Conservation (phyloP, 2,797 vertebrate species). For the Hydrocynus forskahlii region DNA sequence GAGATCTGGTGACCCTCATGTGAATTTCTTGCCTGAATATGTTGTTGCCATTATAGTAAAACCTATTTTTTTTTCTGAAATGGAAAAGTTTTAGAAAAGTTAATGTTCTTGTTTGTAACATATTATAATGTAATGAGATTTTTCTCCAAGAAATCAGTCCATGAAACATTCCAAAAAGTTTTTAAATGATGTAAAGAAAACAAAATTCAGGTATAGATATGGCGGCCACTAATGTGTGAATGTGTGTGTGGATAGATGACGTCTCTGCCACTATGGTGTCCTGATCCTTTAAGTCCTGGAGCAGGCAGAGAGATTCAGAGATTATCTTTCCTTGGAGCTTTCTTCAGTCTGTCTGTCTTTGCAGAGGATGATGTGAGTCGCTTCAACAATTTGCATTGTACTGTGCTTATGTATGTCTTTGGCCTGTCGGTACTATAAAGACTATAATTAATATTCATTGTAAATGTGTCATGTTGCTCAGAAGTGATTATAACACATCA, state of each 20-base stretch:
- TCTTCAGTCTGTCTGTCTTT: slow-evolving; percentile 97
- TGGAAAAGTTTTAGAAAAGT: no score
- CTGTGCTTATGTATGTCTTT: no score
- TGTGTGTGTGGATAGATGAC: slow-evolving; percentile 77
- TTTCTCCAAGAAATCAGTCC: no score
- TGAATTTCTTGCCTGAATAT: no score
- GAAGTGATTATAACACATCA: background rate
- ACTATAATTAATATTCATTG: no score
- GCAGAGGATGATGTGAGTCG: slow-evolving; percentile 96
- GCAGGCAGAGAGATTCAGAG: slow-evolving; percentile 95
- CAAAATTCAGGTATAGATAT: background rate
- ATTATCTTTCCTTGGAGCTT: slow-evolving; percentile 92
- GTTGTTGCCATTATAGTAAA: no score
- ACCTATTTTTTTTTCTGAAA: no score
- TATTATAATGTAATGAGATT: no score
- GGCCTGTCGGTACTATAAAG: no score
- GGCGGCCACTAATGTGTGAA: background rate
- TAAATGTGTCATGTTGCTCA: background rate
- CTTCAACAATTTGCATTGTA: background rate
- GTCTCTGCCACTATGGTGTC: slow-evolving; percentile 92
- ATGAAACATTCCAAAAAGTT: background rate
- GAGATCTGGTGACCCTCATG: background rate
- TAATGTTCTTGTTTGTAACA: no score
- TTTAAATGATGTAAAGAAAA: background rate
- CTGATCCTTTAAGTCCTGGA: slow-evolving; percentile 90